A percentile compares a stretch with the other conserved stretches of the same genome.
Conservation (phyloP, 2,113 vertebrate species). For the Capricornis sumatraensis region DNA sequence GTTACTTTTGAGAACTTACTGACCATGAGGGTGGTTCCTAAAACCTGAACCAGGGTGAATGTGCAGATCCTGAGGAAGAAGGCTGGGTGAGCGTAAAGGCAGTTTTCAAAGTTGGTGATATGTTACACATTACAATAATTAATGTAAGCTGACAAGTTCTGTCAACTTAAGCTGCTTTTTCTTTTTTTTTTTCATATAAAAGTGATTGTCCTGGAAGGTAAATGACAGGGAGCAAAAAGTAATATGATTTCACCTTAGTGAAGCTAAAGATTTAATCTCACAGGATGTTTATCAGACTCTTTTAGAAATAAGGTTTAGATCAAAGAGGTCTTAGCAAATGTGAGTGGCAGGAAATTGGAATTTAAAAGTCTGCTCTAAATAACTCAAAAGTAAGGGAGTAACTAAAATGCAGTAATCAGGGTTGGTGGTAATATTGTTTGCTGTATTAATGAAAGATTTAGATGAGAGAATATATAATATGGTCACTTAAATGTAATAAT, state of each 20-base stretch:
- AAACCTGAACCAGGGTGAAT: not conserved
- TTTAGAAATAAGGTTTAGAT: not conserved
- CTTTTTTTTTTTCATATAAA: not conserved
- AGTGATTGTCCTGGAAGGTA: not conserved
- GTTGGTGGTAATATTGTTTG: not conserved
- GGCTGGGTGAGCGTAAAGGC: not conserved
- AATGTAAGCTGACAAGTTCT: not conserved
- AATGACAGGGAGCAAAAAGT: not conserved
- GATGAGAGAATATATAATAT: not conserved
- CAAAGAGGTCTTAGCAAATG: not conserved
- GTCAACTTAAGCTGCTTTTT: not conserved
- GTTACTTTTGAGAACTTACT: not conserved
- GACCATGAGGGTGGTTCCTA: not conserved
- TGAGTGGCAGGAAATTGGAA: not conserved
- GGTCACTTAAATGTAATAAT: not conserved
- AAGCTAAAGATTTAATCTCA: conserved; percentile 1
- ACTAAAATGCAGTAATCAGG: not conserved
- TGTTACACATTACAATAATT: not conserved
- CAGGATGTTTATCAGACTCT: not conserved
- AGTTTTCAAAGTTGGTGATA: not conserved
- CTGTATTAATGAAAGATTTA: not conserved
- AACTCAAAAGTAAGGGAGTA: not conserved
- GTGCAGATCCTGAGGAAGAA: not conserved
- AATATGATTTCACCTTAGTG: not conserved
- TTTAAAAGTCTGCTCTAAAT: not conserved